Conservation (phyloP, 1,140 invertebrate genomes). For the Papilio xuthus region DNA sequence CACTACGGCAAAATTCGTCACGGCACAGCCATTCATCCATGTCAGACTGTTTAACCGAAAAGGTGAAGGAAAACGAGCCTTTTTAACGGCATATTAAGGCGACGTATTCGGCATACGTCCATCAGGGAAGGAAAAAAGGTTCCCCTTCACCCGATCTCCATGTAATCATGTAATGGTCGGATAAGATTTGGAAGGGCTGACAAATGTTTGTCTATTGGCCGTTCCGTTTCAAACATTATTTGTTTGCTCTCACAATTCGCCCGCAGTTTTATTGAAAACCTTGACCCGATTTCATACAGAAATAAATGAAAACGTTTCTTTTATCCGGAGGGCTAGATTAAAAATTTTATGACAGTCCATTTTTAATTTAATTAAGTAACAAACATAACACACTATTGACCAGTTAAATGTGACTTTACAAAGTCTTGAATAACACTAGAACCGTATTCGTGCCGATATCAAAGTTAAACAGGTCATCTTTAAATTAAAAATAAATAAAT, state of each 20-base stretch:
- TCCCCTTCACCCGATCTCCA: constrained; percentile 7
- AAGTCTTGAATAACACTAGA: no score
- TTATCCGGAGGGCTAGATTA: neutral
- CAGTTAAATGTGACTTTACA: no score
- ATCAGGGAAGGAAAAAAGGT: constrained; percentile 22
- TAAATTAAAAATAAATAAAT: constrained; percentile 2
- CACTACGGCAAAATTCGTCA: neutral
- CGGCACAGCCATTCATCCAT: neutral
- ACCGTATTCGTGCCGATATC: no score
- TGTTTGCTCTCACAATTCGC: neutral
- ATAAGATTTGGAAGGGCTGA: constrained; percentile 32
- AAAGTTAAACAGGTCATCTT: no score
- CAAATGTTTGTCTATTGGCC: constrained; percentile 29
- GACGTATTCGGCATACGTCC: neutral
- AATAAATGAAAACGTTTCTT: constrained; percentile 11
- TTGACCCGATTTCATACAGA: constrained; percentile 18
- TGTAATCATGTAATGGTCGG: constrained; percentile 30
- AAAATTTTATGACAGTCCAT: neutral
- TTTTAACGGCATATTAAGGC: constrained; percentile 3
- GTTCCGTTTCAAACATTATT: constrained; percentile 21
- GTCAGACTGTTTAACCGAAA: neutral
- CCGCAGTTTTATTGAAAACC: constrained; percentile 26
- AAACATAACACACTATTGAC: no score
- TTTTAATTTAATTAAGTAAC: neutral
- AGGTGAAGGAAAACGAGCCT: constrained; percentile 24